Evolutionary conservation across 2,113 vertebrate species (phyloP).

Genomic region (Epinephelus lanceolatus): DNA sequence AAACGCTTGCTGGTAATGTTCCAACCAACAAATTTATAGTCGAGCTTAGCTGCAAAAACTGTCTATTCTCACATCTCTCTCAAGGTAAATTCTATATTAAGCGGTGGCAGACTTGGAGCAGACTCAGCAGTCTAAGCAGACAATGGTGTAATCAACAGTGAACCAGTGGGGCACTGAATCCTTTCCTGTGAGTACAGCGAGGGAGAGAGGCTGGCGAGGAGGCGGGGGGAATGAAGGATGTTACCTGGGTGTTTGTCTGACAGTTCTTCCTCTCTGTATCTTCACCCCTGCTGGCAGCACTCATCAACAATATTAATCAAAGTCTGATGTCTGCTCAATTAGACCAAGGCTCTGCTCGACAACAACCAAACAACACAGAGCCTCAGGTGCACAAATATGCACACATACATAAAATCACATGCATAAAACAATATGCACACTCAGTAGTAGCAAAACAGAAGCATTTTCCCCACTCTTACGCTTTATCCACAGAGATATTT

Average conservation of each 20-base stretch:
- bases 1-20: neutral
- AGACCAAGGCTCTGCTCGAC: slow-evolving; percentile 60
- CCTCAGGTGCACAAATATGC: slow-evolving; percentile 59
- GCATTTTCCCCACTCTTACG: neutral
- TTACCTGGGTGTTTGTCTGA: slow-evolving; percentile 77
- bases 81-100: slow-evolving; percentile 52
- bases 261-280: slow-evolving; percentile 77
- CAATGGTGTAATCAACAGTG: slow-evolving; percentile 74
- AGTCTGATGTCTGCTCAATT: slow-evolving; percentile 77
- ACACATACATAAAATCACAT: slow-evolving; percentile 24
- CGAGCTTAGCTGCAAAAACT: neutral
- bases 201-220: slow-evolving; percentile 29
- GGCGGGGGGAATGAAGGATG: slow-evolving; percentile 71
- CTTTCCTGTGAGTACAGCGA: slow-evolving; percentile 65
- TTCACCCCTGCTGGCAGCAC: slow-evolving; percentile 74
- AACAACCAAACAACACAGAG: slow-evolving; percentile 60
- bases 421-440: slow-evolving; percentile 20
- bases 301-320: slow-evolving; percentile 83
- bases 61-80: slow-evolving; percentile 8
- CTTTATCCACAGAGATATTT: neutral
- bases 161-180: slow-evolving; percentile 63
- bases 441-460: slow-evolving; percentile 1
- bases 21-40: neutral
- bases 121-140: slow-evolving; percentile 61
- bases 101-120: slow-evolving; percentile 25